phyloP scores from a whole-genome alignment of 2,888 invertebrate species.

The Pimpla rufipes region DNA sequence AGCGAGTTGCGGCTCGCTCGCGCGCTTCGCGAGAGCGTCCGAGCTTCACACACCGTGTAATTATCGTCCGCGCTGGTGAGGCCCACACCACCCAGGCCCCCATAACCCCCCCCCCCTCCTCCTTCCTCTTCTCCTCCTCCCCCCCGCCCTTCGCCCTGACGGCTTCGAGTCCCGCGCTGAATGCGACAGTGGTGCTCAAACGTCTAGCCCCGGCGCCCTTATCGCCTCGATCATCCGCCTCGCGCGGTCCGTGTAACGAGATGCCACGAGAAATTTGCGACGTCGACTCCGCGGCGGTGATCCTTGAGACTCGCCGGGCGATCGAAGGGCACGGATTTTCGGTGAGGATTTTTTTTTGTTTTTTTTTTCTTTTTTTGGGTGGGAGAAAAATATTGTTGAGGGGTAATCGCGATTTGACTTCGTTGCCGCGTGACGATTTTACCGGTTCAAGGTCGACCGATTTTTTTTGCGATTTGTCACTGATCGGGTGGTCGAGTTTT shows the following conservation, averaged over 20 bases:
- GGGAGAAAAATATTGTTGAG: too few species aligned
- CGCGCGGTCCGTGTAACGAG: too few species aligned
- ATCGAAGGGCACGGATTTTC: background rate
- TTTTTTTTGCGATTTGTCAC: background rate
- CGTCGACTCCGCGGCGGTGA: background rate
- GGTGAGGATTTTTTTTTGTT: background rate
- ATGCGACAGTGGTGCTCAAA: constrained; percentile 83
- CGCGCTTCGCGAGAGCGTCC: constrained; percentile 81
- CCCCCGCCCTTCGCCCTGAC: constrained; percentile 25
- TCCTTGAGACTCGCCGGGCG: background rate
- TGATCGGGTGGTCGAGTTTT: background rate
- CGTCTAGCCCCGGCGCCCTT: constrained; percentile 65
- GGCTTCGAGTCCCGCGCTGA: constrained; percentile 71
- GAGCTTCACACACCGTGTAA: constrained; percentile 84
- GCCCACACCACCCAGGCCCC: constrained; percentile 71
- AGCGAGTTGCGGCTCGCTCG: constrained; percentile 60
- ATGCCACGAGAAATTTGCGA: too few species aligned
- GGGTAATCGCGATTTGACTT: background rate
- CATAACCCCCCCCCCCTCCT: constrained; percentile 69
- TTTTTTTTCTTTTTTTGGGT: too few species aligned
- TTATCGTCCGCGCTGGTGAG: constrained; percentile 83
- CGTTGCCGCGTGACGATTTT: background rate
- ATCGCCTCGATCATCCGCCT: constrained; percentile 14
- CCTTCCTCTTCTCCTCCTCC: constrained; percentile 70
- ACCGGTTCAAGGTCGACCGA: background rate